phyloP scores from a whole-genome alignment of 2,113 vertebrate species.

The Elaphurus davidianus region DNA sequence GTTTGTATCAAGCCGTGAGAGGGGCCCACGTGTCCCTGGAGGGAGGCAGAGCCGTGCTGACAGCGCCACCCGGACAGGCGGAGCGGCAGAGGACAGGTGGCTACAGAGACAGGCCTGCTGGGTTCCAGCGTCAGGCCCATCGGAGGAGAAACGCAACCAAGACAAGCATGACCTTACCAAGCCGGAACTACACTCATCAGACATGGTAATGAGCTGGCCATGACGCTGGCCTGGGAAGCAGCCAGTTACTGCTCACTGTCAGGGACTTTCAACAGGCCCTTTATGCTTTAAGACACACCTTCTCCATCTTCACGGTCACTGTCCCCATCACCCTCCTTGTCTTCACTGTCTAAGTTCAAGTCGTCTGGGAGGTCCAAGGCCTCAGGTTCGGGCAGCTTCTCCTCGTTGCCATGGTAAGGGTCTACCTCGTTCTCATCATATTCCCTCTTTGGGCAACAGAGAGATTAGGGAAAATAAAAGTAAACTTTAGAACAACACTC shows the following conservation, averaged over 20 bases:
- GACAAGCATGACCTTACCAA: not conserved
- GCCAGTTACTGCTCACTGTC: not conserved
- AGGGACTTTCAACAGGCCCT: not conserved
- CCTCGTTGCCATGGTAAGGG: constrained; percentile 92
- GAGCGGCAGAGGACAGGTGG: not conserved
- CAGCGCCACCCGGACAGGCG: not conserved
- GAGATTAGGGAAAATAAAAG: not conserved
- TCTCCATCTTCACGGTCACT: constrained; percentile 82
- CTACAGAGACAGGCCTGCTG: not conserved
- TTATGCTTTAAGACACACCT: constrained; percentile 73
- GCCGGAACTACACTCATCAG: not conserved
- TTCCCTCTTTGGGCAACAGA: constrained; percentile 85
- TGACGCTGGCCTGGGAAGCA: not conserved
- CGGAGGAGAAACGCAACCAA: not conserved
- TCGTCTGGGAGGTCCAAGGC: constrained; percentile 93
- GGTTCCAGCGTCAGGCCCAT: not conserved
- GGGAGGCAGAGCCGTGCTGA: not conserved
- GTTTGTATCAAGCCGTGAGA: too few species aligned
- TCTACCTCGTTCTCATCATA: constrained; percentile 97
- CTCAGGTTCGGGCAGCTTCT: constrained; percentile 88
- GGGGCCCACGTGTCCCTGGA: not conserved
- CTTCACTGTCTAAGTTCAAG: constrained; percentile 89
- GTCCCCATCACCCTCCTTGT: constrained; percentile 82
- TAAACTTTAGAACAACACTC: not conserved
- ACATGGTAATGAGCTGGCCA: not conserved